These are phyloP conservation scores for Trisateles emortualis DNA, from an alignment of 2,888 invertebrate genomes.

Conservation along the genomic window DNA sequence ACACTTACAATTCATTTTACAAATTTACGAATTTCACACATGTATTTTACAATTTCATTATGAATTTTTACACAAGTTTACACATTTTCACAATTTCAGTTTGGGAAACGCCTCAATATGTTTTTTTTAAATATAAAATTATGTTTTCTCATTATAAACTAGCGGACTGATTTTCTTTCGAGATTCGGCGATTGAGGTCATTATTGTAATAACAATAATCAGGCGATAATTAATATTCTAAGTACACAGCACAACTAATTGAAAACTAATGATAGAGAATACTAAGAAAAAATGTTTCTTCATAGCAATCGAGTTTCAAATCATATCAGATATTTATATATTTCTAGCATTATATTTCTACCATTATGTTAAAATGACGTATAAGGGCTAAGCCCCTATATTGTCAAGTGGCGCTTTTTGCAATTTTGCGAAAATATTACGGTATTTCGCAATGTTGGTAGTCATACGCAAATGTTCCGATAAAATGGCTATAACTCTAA, in stretches of 20 bases:
- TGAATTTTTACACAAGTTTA: conserved; percentile 12
- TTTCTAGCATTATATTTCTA: no score
- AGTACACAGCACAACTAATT: conserved; percentile 86
- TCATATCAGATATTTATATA: conserved; percentile 21
- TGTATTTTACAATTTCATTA: conserved; percentile 14
- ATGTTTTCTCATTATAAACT: conserved; percentile 70
- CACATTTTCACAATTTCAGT: conserved; percentile 35
- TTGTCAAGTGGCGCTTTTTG: no score
- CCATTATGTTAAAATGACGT: no score
- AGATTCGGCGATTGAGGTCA: conserved; percentile 77
- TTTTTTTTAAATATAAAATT: conserved; percentile 70
- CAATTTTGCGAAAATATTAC: no score
- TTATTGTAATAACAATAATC: conserved; percentile 55
- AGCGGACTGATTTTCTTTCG: conserved; percentile 81
- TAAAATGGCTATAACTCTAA: no score
- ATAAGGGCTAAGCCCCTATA: no score
- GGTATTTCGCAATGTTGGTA: no score
- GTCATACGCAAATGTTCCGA: no score
- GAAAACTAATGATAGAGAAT: conserved; percentile 80
- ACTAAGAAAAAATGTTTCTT: conserved; percentile 70
- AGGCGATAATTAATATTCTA: conserved; percentile 70
- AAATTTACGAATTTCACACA: conserved; percentile 1
- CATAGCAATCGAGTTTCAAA: conserved; percentile 60
- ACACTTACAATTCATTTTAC: background rate
- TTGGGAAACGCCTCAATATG: conserved; percentile 59